Base-by-base conservation (phyloP, 2,113 vertebrate genomes). In the Phrynosoma platyrhinos region DNA sequence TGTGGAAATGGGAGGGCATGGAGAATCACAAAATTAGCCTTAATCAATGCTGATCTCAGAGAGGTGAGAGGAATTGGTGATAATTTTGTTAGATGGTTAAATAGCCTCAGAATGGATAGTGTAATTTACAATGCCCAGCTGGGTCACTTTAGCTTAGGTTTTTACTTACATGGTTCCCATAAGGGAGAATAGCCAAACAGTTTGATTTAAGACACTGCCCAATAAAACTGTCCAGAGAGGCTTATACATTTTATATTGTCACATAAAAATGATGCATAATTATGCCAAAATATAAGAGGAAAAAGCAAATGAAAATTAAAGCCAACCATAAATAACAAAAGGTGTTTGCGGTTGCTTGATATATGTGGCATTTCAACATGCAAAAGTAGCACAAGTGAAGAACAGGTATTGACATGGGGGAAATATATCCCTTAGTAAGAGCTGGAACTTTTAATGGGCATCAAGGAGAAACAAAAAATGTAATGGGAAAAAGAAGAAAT, bases 211-310 rank as follows among this genome's bases (percentile, higher is more conserved):
- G 32, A 32, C 71, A n/a, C 71, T 82, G 79, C 72, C 62, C 36
- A 77, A 86, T 86, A 89, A 89, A 89, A 86, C 62, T 58, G 79
- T 55, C 88, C 20, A 53, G 71, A 58, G 1, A 77, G 79, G 13
- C 71, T 82, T 86, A 81, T 82, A 58, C n/a, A 86, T 82, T 89
- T 86, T 86, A 82, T 42, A 42, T 58, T 69, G 83, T 71, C n/a
- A 82, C 71, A 82, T 89, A 85, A 89, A 85, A 89, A 86, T 86
- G 71, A 86, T 86, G 30, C 72, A 86, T 82, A 86, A 58, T 89
- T 86, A 89, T 71, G 79, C 47, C 32, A 82, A 68, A 77, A 8
- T 66, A 42, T 42, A 82, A 68, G 83, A 89, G 74, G 58, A 85
- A 85, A 80, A 86, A 86, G 42, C 23, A 86, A 86, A 68, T 77